Percentiles rank a stretch among this genome's conserved stretches.
Conservation (phyloP, 2,888 invertebrate genomes). For the Lasioglossum calceatum region DNA sequence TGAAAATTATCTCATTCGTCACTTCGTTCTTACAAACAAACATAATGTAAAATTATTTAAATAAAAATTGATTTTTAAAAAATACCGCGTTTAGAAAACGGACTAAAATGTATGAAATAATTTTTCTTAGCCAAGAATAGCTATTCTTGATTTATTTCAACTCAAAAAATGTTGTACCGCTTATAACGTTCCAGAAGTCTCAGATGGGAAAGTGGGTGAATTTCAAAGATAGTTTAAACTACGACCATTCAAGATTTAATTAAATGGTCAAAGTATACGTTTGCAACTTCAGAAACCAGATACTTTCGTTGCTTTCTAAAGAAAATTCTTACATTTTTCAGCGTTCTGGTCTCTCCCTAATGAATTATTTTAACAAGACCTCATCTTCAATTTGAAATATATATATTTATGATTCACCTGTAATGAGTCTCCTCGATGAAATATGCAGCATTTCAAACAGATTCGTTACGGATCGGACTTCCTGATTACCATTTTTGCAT, state of each 20-base stretch:
- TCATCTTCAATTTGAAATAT: background rate
- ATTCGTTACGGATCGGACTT: background rate
- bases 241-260: too few relatives aligned
- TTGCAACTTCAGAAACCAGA: background rate
- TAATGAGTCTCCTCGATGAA: background rate
- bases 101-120: too few relatives aligned
- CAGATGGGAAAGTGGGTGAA: too few relatives aligned
- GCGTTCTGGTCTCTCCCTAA: background rate
- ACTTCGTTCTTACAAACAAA: too few relatives aligned
- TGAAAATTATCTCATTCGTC: too few relatives aligned
- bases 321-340: background rate
- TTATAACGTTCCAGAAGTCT: too few relatives aligned
- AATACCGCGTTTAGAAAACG: too few relatives aligned
- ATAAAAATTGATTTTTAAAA: too few relatives aligned
- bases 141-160: background rate
- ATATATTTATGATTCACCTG: background rate
- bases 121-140: too few relatives aligned
- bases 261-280: background rate
- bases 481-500: background rate
- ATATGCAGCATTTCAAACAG: background rate
- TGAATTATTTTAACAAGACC: background rate
- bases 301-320: background rate
- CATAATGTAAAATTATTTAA: too few relatives aligned
- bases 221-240: too few relatives aligned
- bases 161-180: too few relatives aligned